phyloP scores from a whole-genome alignment of 2,113 vertebrate species.

The Dasyprocta punctata region DNA sequence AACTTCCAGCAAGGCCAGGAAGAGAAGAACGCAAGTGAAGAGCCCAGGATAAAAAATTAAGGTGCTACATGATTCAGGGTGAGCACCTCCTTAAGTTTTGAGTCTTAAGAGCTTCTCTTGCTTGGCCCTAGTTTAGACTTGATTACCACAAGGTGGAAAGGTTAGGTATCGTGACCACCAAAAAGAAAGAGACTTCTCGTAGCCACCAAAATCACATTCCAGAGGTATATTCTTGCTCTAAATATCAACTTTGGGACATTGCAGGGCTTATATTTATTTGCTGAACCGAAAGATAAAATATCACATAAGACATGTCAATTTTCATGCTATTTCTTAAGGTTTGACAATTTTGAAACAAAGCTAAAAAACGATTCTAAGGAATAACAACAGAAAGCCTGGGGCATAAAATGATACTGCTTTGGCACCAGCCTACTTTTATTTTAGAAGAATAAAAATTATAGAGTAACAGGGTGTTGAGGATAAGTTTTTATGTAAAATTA shows the following conservation, averaged over 20 bases:
- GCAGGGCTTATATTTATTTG: neutral
- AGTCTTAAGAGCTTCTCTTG: neutral
- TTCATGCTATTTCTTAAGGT: slow-evolving; percentile 17
- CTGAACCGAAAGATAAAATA: slow-evolving; percentile 16
- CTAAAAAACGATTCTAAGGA: neutral
- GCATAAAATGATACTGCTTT: neutral
- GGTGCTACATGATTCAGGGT: neutral
- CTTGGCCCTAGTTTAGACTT: neutral
- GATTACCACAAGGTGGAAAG: neutral
- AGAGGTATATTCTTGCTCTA: neutral
- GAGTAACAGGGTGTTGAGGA: neutral
- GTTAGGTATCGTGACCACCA: neutral
- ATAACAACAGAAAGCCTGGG: slow-evolving; percentile 12
- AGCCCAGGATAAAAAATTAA: neutral
- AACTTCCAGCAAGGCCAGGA: neutral
- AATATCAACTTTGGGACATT: neutral
- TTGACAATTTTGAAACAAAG: slow-evolving; percentile 29
- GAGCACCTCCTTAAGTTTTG: neutral
- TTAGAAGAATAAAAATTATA: slow-evolving; percentile 29
- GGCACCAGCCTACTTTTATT: slow-evolving; percentile 37
- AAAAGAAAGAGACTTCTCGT: neutral
- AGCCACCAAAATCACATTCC: neutral
- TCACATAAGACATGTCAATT: neutral
- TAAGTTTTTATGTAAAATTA: slow-evolving; percentile 31
- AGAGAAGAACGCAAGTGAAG: neutral